Base-by-base conservation (phyloP, 2,888 invertebrate genomes). In the Caenorhabditis plicata region DNA sequence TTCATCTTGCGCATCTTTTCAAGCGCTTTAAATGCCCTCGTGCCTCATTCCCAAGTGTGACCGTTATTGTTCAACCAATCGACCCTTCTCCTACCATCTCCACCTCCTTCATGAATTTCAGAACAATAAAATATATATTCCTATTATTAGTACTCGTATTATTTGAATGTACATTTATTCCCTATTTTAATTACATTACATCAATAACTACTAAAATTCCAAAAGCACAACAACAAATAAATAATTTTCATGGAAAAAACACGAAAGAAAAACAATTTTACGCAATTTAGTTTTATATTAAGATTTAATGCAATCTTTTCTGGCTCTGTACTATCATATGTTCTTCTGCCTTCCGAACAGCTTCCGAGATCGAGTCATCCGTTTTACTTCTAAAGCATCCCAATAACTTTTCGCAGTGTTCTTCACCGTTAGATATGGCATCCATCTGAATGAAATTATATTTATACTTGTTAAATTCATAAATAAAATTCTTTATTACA, bases 331-430 rank as follows among this genome's bases (percentile, higher is more conserved):
- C 68, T 7, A 70, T 63, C 40, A 79, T 63, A 22, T 71, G 65
- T 46, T 79, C 79, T 51, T 79, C 79, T 4, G 79, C 78, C 25
- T 74, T 63, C 31, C 74, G 56, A 9, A 79, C 79, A 0, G 79
- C 77, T 8, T 64, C 53, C 9, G 79, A 79, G 36, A 79, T 79
- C 23, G 65, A 57, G 35, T 69, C 67, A 46, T 80, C 79, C 8
- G 80, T 78, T 45, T 79, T 77, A 1, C 77, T 73, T 23, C 78
- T 69, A 52, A 70, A 81, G 36, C 64, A 67, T 23, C 81, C 81
- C 20, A 81, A 62, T 39, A 81, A 61, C 36, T 75, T 73, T 19
- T 60, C 62, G 45, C 81, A 81, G 47, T 81, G 80, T 38, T 66
- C 56, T 19, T 58, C 53, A 3, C 79, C 80, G 15, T 64, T 67